Base-by-base conservation (phyloP, 1,140 invertebrate genomes). In the Radopholus similis region DNA sequence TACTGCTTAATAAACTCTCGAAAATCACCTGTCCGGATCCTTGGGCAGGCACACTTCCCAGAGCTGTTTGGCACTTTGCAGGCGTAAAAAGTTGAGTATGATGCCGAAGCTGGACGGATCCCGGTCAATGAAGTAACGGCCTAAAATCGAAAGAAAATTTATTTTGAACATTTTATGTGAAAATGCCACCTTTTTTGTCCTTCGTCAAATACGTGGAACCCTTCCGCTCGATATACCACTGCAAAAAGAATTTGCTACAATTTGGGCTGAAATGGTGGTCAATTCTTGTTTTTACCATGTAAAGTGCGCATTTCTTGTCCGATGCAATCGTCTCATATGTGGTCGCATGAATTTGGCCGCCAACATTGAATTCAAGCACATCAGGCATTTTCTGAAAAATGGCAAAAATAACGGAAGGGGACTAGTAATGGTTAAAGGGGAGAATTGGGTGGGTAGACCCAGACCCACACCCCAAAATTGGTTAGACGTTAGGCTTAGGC, bases 61-160 rank as follows among this genome's bases (percentile, higher is more conserved):
- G 8, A 74, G 28, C 42, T 76, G 74, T 34, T 72, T 75, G 13
- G 66, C 28, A 15, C 21, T n/a, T 47, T 72, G 75, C 9, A 76
- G 72, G 55, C 92, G 84, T 32, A 96, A 84, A 84, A 92, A 96
- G 84, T 93, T 94, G 32, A 95, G 85, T 81, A 96, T 92, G n/a
- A 91, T 85, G 26, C 89, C 87, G 86, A 97, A 97, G 55, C 71
- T 73, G 34, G 53, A 30, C 21, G 73, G 76, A 30, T 75, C 73
- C 23, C 73, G 38, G 26, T 75, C 73, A 23, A 75, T 75, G 18
- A 75, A 75, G 42, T 63, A 71, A 2, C 55, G 53, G 28, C 73
- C 73, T 62, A n/a, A 47, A 62, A 51, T 21, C 28, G n/a, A 13
- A 26, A 26, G 32, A 8, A 47, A 15, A 44, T 21, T 40, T 47